A percentile compares a stretch with the other conserved stretches of the same genome.
Conservation (phyloP, 2,888 invertebrate genomes). For the Drosophila anomalipes region DNA sequence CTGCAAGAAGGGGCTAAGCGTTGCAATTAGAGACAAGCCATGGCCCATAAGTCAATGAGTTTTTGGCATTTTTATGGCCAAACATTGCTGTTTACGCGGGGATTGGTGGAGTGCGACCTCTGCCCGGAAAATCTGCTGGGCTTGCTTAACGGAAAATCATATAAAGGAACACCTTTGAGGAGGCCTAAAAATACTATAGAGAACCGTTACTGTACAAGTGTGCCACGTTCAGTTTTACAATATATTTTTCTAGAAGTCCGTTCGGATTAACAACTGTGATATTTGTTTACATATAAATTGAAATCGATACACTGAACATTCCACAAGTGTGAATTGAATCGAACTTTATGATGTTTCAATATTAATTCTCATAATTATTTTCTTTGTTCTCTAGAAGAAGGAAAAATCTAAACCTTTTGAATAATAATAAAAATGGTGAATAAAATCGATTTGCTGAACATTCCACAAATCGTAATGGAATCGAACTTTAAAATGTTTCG, state of each 20-base stretch:
- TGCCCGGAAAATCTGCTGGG: not conserved
- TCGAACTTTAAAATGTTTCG: not conserved
- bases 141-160: not conserved
- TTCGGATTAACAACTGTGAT: not conserved
- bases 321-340: too few species aligned
- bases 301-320: not conserved
- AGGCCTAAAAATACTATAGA: not conserved
- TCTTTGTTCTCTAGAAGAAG: too few species aligned
- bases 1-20: not conserved
- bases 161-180: not conserved
- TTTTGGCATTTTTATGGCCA: constrained; percentile 82
- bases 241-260: not conserved
- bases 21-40: constrained; percentile 50
- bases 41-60: constrained; percentile 82
- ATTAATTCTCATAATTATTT: not conserved
- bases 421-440: too few species aligned
- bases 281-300: not conserved
- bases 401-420: too few species aligned
- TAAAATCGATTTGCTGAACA: too few species aligned
- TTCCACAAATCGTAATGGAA: not conserved
- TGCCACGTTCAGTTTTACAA: too few species aligned
- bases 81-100: constrained; percentile 13
- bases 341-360: not conserved
- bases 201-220: not conserved
- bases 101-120: not conserved